Conservation (phyloP, 2,797 vertebrate species). For the Myripristis murdjan region DNA sequence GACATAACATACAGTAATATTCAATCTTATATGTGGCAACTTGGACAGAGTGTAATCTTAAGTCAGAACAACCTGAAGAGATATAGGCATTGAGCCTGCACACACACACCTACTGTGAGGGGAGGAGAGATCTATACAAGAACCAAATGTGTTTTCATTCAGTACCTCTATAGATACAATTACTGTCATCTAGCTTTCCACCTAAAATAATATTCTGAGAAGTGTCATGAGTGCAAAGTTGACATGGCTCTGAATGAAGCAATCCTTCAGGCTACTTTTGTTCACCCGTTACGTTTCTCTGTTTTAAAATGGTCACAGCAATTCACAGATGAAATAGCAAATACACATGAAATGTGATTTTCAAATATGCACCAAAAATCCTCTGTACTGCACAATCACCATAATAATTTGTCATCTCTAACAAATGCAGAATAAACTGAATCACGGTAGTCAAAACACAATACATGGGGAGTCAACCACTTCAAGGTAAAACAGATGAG, state of each 20-base stretch:
- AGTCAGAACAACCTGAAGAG: conserved; percentile 38
- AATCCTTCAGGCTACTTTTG: too few species aligned
- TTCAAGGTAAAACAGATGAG: conserved; percentile 7
- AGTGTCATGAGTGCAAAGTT: conserved; percentile 1
- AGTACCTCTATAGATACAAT: neutral
- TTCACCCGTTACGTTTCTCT: neutral
- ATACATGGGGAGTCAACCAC: neutral
- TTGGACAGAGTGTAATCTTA: conserved; percentile 9
- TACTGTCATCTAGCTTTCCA: neutral
- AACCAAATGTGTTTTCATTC: too few species aligned
- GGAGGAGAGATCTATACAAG: neutral
- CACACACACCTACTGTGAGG: neutral
- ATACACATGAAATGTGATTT: neutral
- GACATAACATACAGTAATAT: neutral
- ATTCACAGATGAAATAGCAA: neutral
- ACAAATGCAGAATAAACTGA: neutral
- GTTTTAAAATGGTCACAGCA: neutral
- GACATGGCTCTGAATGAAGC: neutral
- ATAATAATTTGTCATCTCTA: neutral
- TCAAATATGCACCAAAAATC: too few species aligned
- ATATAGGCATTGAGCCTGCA: neutral
- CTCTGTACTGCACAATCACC: too few species aligned
- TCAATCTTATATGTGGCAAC: neutral
- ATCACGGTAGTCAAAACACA: neutral
- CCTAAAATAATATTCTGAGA: neutral